Conservation (phyloP, 92 coral and sea anemone species). For the Siderastrea siderea region DNA sequence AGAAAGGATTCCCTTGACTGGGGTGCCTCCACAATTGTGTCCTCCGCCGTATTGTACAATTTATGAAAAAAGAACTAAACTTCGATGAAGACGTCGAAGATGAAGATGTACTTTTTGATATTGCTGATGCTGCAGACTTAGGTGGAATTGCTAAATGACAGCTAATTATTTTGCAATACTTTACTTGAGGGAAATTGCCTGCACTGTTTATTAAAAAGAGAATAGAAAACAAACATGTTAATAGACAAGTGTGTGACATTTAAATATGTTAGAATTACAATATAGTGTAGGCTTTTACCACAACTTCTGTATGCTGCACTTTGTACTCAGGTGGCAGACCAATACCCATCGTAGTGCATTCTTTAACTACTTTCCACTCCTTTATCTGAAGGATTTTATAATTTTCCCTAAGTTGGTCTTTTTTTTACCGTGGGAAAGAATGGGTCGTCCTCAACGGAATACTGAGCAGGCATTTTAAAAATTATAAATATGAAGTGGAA, state of each 20-base stretch:
- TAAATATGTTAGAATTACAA: conserved; percentile 14
- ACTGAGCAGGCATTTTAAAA: conserved; percentile 12
- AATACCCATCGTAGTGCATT: conserved; percentile 31
- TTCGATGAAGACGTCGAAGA: conserved; percentile 62
- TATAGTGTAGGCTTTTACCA: conserved; percentile 13
- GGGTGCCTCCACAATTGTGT: conserved; percentile 46
- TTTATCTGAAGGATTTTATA: conserved; percentile 42
- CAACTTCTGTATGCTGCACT: background rate
- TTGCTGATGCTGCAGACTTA: conserved; percentile 62
- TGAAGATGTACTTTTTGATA: conserved; percentile 52
- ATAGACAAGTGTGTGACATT: conserved; percentile 15
- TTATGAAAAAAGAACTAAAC: conserved; percentile 37
- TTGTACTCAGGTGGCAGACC: conserved; percentile 42
- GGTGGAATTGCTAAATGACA: conserved; percentile 51
- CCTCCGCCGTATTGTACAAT: conserved; percentile 36
- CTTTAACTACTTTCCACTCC: conserved; percentile 46
- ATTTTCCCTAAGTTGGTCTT: conserved; percentile 23
- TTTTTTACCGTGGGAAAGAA: conserved; percentile 24
- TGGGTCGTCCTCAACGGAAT: conserved; percentile 15
- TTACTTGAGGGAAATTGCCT: conserved; percentile 27
- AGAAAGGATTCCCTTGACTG: conserved; percentile 45
- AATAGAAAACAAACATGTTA: conserved; percentile 26
- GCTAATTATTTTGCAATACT: conserved; percentile 46
- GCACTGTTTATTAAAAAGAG: conserved; percentile 24
- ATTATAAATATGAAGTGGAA: background rate